Percentiles rank a stretch among this genome's conserved stretches.
phyloP scores from a whole-genome alignment of 1,140 invertebrate genomes.

The Orchesella cincta region DNA sequence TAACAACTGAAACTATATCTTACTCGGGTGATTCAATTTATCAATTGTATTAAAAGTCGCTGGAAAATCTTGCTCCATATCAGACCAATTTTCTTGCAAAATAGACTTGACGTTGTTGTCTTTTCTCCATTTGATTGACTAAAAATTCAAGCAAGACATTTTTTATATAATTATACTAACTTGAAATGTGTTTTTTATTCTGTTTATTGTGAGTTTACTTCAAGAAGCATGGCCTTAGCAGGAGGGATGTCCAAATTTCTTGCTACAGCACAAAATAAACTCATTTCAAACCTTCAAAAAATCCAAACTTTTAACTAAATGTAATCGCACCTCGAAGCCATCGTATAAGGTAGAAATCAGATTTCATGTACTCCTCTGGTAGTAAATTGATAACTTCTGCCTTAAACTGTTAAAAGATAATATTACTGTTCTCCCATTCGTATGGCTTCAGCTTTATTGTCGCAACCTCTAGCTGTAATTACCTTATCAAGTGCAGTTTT shows the following conservation, averaged over 20 bases:
- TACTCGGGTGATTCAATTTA: neutral
- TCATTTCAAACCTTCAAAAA: neutral
- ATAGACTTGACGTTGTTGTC: neutral
- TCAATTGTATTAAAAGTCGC: neutral
- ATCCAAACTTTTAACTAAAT: neutral
- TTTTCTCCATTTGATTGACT: constrained; percentile 4
- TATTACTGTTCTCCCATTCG: too few species aligned
- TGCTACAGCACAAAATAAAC: neutral
- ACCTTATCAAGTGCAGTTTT: constrained; percentile 13
- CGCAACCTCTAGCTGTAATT: neutral
- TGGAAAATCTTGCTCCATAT: neutral
- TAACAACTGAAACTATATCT: neutral
- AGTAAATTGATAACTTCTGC: neutral
- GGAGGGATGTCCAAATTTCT: neutral
- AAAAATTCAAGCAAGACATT: neutral
- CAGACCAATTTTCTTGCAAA: neutral
- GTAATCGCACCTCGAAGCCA: neutral
- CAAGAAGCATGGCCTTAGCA: neutral
- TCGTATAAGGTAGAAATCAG: neutral
- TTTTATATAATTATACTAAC: too few species aligned
- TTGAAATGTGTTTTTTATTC: neutral
- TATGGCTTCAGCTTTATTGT: neutral
- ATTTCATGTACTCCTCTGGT: neutral
- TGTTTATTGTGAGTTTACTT: neutral
- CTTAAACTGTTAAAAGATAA: neutral